phyloP scores from a whole-genome alignment of 2,797 vertebrate species.

The Rhinatrema bivittatum region DNA sequence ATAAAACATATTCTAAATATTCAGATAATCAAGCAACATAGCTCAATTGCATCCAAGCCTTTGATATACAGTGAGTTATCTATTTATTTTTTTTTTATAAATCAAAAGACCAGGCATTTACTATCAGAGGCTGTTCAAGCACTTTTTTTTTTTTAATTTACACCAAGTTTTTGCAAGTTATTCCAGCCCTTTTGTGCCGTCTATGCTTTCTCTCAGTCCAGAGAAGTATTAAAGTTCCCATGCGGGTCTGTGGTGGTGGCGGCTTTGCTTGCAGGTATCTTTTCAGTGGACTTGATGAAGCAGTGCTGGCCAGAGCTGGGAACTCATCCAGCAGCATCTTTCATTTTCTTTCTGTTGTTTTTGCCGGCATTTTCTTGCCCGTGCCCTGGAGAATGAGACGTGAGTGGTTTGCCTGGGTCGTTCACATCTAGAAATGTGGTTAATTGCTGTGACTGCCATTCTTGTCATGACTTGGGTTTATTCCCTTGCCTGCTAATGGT shows the following conservation, averaged over 20 bases:
- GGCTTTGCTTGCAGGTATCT: slow-evolving; percentile 5
- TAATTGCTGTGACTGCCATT: slow-evolving; percentile 12
- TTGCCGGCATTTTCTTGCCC: slow-evolving; percentile 3
- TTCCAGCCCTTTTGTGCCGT: slow-evolving; percentile 3
- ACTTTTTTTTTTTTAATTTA: background rate
- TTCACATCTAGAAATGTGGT: background rate
- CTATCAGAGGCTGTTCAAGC: background rate
- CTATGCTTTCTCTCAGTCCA: background rate
- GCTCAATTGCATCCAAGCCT: no score
- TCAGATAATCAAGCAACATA: no score
- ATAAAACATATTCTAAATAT: no score
- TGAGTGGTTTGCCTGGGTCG: slow-evolving; percentile 12
- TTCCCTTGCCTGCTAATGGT: background rate
- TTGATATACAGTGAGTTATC: no score
- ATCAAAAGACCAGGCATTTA: background rate
- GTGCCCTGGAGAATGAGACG: slow-evolving; percentile 8
- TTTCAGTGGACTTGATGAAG: slow-evolving; percentile 4
- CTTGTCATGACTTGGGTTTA: slow-evolving; percentile 1
- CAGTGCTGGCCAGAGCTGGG: slow-evolving; percentile 1
- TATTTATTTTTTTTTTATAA: no score
- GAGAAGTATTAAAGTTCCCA: no score
- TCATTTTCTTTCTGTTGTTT: slow-evolving; percentile 1
- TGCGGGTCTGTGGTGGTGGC: slow-evolving; percentile 6
- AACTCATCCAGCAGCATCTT: slow-evolving; percentile 15
- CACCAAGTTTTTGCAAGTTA: background rate